Base-by-base conservation (phyloP, 92 coral and sea anemone species). In the Micromussa lordhowensis region DNA sequence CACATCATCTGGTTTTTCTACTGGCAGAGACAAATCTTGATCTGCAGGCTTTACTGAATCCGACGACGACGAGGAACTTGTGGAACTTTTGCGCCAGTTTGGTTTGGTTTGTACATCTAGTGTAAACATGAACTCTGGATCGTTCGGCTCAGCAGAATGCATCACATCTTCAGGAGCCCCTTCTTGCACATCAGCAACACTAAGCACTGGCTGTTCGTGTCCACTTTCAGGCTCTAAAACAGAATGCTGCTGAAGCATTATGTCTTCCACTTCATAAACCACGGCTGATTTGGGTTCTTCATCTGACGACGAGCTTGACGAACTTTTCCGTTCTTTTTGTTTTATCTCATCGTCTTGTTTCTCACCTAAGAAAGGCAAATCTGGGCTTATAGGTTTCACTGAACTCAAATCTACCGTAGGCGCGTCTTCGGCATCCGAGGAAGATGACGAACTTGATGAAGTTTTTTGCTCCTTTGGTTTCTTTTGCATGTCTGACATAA, bases 51-150 rank as follows among this genome's bases (percentile, higher is more conserved):
- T 82, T 18, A 49, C 77, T 70, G 75, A 59, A 70, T 59, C 82
- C 32, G 89, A 86, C 21, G 88, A 83, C 53, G 87, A 75, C 29
- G 82, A 85, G 17, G 88, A 85, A 76, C 75, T 76, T 15, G 88
- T 36, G 15, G 88, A 75, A 59, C 59, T 38, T 61, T 59, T 85
- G 13, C 48, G 88, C 24, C 59, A 48, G 36, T 32, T 85, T 35
- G 35, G 34, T 72, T 55, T n/a, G 36, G 28, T 18, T 49, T 77
- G 19, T 32, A 21, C 26, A 19, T 44, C 61, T n/a, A 19, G n/a
- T 17, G 0, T 75, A 54, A 35, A 34, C 4, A 58, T 61, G 73
- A 40, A 9, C 1, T 59, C 63, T 5, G 83, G 10, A 53, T 63
- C 64, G 44, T 1, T 58, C 16, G 81, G 34, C 24, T 84, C 24